phyloP scores from a whole-genome alignment of 2,888 invertebrate species.

The Morpho deidamia region DNA sequence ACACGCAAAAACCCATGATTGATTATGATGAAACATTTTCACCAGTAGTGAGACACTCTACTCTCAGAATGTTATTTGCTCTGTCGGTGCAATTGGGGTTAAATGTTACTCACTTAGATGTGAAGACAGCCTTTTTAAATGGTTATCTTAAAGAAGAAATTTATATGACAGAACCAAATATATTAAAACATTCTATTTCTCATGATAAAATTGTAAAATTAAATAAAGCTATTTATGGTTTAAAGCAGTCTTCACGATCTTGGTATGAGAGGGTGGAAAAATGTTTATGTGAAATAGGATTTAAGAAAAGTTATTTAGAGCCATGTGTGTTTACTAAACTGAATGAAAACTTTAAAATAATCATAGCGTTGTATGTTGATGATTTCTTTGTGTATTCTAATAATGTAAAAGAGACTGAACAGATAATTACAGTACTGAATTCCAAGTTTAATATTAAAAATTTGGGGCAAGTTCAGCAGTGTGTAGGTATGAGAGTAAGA shows the following conservation, averaged over 20 bases:
- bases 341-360: too few species aligned
- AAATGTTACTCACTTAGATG: slow-evolving; percentile 20
- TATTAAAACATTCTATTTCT: slow-evolving; percentile 4
- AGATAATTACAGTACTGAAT: not conserved
- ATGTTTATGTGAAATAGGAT: too few species aligned
- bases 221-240: slow-evolving; percentile 22
- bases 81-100: slow-evolving; percentile 16
- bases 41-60: slow-evolving; percentile 18
- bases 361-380: slow-evolving; percentile 18
- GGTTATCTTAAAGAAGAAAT: slow-evolving; percentile 16
- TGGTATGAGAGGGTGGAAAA: slow-evolving; percentile 2
- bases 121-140: slow-evolving; percentile 23
- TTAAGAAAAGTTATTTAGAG: too few species aligned
- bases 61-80: slow-evolving; percentile 19
- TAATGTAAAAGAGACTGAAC: not conserved
- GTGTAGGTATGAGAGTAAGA: slow-evolving; percentile 5
- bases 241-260: slow-evolving; percentile 21
- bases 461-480: slow-evolving; percentile 7
- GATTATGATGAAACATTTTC: slow-evolving; percentile 23
- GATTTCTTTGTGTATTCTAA: slow-evolving; percentile 18
- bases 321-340: too few species aligned
- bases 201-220: slow-evolving; percentile 11
- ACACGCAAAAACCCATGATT: slow-evolving; percentile 15
- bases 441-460: slow-evolving; percentile 5
- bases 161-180: slow-evolving; percentile 15